Evolutionary conservation across 1,140 invertebrate species (phyloP).

Genomic region (Neodiprion pinetum): DNA sequence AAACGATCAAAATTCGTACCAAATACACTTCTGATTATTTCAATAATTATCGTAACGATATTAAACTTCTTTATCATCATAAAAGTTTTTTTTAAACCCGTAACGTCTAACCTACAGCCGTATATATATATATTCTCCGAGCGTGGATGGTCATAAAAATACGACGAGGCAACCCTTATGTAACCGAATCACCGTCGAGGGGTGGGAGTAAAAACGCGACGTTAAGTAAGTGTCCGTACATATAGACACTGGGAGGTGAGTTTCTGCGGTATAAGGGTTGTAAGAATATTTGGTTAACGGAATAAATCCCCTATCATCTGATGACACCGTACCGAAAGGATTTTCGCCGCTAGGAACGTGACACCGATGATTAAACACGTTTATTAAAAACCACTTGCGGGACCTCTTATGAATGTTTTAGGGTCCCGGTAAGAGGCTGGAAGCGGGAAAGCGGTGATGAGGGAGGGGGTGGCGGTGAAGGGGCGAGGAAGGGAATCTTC

Average conservation of each 20-base stretch:
- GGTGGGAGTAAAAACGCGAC: background rate
- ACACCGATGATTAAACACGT: conserved; percentile 55
- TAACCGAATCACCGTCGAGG: background rate
- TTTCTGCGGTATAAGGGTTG: background rate
- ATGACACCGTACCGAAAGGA: background rate
- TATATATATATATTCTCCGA: too few relatives aligned
- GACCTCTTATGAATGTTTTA: conserved; percentile 52
- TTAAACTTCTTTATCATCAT: too few relatives aligned
- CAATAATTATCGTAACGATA: too few relatives aligned
- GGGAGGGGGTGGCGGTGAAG: conserved; percentile 27
- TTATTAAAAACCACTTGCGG: conserved; percentile 57
- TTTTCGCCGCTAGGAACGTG: conserved; percentile 36
- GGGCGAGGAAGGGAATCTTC: background rate
- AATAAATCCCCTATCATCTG: conserved; percentile 1
- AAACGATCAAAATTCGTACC: too few relatives aligned
- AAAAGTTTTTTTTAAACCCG: too few relatives aligned
- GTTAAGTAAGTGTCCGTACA: background rate
- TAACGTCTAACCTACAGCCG: too few relatives aligned
- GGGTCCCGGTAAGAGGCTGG: conserved; percentile 18
- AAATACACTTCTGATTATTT: too few relatives aligned
- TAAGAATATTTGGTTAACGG: background rate
- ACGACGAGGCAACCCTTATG: background rate
- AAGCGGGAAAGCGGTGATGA: conserved; percentile 34
- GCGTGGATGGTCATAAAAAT: too few relatives aligned
- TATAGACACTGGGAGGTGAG: too few relatives aligned